A percentile compares a stretch with the other conserved stretches of the same genome.
These are phyloP conservation scores for Lepidurus packardi DNA, from an alignment of 1,140 invertebrate species.

Conservation along the genomic window DNA sequence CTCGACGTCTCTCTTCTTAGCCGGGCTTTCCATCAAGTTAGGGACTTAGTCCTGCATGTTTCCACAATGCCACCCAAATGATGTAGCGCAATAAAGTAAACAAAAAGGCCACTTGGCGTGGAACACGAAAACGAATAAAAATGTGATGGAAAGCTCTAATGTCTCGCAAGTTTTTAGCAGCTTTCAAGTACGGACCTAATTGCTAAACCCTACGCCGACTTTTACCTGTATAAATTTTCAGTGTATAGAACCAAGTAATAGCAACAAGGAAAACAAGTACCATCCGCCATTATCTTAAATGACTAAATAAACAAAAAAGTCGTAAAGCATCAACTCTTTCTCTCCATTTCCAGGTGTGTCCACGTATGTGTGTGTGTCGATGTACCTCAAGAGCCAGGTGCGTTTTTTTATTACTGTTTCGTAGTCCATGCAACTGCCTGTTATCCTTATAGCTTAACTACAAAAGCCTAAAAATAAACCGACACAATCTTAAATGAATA, in stretches of 20 bases:
- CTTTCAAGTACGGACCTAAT: background rate
- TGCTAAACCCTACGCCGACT: background rate
- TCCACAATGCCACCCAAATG: background rate
- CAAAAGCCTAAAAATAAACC: background rate
- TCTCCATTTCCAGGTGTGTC: background rate
- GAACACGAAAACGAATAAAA: background rate
- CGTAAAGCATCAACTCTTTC: background rate
- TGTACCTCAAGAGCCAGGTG: background rate
- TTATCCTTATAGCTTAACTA: background rate
- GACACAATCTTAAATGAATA: background rate
- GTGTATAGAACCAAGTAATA: background rate
- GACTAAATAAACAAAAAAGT: background rate
- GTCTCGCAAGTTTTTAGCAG: background rate
- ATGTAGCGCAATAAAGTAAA: background rate
- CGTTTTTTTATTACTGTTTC: background rate
- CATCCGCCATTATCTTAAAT: background rate
- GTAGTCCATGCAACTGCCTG: background rate
- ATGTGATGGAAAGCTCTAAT: background rate
- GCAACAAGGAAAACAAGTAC: background rate
- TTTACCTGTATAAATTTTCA: background rate
- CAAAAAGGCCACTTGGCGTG: background rate
- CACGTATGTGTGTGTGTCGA: background rate
- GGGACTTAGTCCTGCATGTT: conserved; percentile 1
- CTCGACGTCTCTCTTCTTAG: background rate
- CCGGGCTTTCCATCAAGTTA: background rate